phyloP scores from a whole-genome alignment of 2,113 vertebrate genomes.

The Pavo muticus region DNA sequence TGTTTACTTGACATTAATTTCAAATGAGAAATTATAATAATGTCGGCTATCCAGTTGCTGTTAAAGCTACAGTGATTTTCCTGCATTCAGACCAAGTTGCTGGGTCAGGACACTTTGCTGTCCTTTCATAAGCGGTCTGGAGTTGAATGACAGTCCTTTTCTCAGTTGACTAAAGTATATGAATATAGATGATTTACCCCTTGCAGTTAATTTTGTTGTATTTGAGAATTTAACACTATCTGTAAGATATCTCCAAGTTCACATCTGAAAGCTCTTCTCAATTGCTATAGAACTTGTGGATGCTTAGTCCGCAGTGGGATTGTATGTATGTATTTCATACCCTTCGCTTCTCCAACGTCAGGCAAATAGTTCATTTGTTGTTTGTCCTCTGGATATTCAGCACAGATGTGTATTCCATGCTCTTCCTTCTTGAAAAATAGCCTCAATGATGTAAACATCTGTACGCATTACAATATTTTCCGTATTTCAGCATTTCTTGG shows the following conservation, averaged over 20 bases:
- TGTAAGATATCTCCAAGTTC: neutral
- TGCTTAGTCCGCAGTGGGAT: neutral
- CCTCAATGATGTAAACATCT: neutral
- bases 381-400: neutral
- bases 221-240: neutral
- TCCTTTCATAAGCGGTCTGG: fast-evolving
- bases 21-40: neutral
- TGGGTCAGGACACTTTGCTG: neutral
- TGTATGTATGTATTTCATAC: neutral
- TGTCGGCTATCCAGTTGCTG: neutral
- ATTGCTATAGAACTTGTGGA: neutral
- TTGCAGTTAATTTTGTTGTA: neutral
- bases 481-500: neutral
- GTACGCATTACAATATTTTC: neutral
- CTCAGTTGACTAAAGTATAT: neutral
- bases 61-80: neutral
- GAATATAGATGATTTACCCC: neutral
- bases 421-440: neutral
- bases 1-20: neutral
- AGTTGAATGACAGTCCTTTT: neutral
- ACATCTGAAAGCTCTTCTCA: neutral
- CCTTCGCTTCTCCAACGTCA: neutral
- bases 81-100: neutral
- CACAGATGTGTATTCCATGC: neutral
- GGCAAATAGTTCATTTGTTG: neutral